These are phyloP conservation scores for Panorpa germanica DNA, from an alignment of 2,888 invertebrate genomes.

Conservation along the genomic window DNA sequence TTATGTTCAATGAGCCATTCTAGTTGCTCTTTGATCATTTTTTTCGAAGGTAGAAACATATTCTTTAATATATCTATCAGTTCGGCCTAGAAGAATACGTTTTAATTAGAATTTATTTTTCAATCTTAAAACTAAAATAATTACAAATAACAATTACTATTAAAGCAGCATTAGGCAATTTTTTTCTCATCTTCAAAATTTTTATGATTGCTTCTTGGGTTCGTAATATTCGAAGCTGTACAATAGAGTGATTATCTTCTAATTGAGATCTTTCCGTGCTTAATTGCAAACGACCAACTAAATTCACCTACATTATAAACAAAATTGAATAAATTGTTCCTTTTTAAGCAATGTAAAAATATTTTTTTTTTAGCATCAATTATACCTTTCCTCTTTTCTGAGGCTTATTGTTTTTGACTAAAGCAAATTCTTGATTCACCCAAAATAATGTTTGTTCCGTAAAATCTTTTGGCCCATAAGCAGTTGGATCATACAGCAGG, in stretches of 20 bases:
- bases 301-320: constrained; percentile 42
- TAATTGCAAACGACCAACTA: constrained; percentile 87
- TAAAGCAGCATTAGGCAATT: constrained; percentile 80
- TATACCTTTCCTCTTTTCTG: constrained; percentile 78
- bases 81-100: constrained; percentile 46
- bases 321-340: constrained; percentile 1
- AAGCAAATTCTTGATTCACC: constrained; percentile 93
- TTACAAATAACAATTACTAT: constrained; percentile 33
- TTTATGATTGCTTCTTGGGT: constrained; percentile 96
- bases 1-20: constrained; percentile 99
- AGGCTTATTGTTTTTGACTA: constrained; percentile 84
- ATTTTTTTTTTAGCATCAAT: not conserved
- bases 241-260: constrained; percentile 97
- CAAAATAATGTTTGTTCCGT: constrained; percentile 82
- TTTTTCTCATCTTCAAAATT: constrained; percentile 95
- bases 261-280: constrained; percentile 90
- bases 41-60: constrained; percentile 98
- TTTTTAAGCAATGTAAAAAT: not conserved
- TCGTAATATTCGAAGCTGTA: constrained; percentile 84
- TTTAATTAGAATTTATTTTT: too few species aligned
- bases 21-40: constrained; percentile 98
- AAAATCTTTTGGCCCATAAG: constrained; percentile 85
- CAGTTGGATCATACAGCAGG: constrained; percentile 59
- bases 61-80: constrained; percentile 95
- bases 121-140: too few species aligned